Base-by-base conservation (phyloP, 2,797 vertebrate species). In the Schizothorax lantsangensis region DNA sequence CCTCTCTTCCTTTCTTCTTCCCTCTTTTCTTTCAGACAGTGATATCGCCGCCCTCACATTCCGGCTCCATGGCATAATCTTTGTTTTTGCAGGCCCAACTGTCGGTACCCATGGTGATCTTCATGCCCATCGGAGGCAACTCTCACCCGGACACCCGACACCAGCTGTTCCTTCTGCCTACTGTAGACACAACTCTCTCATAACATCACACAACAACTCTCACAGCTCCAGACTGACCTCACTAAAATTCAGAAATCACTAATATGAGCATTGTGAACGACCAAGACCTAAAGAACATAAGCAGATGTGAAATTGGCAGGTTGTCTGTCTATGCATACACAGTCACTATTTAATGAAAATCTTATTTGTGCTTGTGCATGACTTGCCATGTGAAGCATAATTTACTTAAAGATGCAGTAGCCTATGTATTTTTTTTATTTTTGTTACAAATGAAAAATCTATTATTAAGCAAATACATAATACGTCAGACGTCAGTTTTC, bases 11-110 rank as follows among this genome's bases (percentile, higher is more conserved):
- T 87, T 84, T 83, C 68, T 86, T 43, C 57, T 43, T 82, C 73
- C 11, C 87, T 79, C 47, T 78, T 74, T 83, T 89, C 84, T 81
- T 49, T 77, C 80, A 74, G 69, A 82, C 85, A 78, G 26, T 45
- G 75, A 75, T 82, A 81, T 81, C 77, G 17, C 36, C 78, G 43
- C 89, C 84, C 90, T 78, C 90, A 87, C 91, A 91, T 91, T 91
- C 91, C 90, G 71, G 85, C 84, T 88, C 74, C 90, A 91, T 91
- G 88, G 88, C 90, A 91, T 90, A 91, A 91, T 91, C 89, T 91
- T 91, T 91, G 91, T 91, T 91, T 91, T 88, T 88, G 75, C 87
- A 91, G 90, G 88, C 87, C 87, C 88, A 87, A 89, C 89, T 90
- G 90, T 84, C 87, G 30, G 90, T 90, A 82, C 86, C 90, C 90